Evolutionary conservation across 2,888 invertebrate genomes (phyloP).

Genomic region (Elysia crispata): DNA sequence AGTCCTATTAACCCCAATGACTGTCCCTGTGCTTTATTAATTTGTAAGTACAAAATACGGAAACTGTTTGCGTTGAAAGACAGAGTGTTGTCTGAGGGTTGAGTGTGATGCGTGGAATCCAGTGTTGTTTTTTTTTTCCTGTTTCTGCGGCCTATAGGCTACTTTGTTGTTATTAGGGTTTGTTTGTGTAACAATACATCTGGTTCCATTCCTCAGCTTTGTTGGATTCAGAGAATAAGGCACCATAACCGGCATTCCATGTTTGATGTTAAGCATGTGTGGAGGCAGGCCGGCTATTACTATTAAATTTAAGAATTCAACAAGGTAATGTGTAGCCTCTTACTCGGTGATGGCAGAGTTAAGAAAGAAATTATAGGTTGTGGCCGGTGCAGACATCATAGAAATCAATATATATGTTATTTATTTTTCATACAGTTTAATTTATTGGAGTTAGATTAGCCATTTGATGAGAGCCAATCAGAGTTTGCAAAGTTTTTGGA

Average conservation of each 20-base stretch:
- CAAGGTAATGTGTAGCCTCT: background rate
- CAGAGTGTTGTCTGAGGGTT: background rate
- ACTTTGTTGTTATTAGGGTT: background rate
- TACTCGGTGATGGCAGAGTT: background rate
- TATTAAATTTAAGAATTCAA: constrained; percentile 6
- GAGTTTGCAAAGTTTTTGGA: background rate
- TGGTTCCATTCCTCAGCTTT: background rate
- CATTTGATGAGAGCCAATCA: background rate
- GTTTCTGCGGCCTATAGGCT: background rate
- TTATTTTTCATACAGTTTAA: background rate
- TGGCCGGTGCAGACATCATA: background rate
- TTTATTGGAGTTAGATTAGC: background rate
- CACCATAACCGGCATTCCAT: constrained; percentile 6
- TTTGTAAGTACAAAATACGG: background rate
- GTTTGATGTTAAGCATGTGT: background rate
- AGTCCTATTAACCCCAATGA: background rate
- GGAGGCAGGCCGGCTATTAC: background rate
- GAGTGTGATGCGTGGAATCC: background rate
- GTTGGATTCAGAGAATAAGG: background rate
- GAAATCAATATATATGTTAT: background rate
- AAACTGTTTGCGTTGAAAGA: background rate
- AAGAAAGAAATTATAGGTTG: background rate
- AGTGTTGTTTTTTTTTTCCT: background rate
- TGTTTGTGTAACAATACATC: constrained; percentile 5
- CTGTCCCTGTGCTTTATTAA: constrained; percentile 1